phyloP scores from a whole-genome alignment of 2,797 vertebrate species.

The Cuculus canorus region DNA sequence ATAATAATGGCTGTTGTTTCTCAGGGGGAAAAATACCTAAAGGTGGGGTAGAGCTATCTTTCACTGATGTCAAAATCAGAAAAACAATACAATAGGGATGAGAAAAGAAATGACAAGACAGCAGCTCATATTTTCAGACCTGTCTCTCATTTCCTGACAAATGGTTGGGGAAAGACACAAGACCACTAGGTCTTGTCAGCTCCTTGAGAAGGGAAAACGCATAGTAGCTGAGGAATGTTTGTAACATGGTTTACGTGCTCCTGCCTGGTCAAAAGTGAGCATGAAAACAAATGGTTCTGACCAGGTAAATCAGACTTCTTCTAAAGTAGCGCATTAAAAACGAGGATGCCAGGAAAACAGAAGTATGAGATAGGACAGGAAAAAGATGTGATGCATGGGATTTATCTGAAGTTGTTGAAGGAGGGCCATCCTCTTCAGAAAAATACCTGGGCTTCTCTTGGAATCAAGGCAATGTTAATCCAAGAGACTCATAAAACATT shows the following conservation, averaged over 20 bases:
- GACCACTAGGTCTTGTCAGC: background rate
- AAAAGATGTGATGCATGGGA: background rate
- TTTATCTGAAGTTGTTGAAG: background rate
- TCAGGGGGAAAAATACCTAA: background rate
- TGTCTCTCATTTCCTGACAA: background rate
- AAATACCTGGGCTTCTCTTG: background rate
- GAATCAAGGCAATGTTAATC: background rate
- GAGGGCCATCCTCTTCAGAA: background rate
- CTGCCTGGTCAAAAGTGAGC: background rate
- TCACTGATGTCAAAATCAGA: background rate
- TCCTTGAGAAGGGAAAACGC: background rate
- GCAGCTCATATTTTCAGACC: background rate
- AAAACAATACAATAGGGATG: background rate
- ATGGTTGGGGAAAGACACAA: background rate
- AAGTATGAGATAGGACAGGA: background rate
- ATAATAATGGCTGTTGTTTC: background rate
- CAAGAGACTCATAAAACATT: background rate
- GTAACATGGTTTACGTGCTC: background rate
- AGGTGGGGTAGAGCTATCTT: background rate
- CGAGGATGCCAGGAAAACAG: background rate
- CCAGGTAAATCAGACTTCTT: background rate
- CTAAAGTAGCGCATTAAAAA: background rate
- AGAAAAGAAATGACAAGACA: background rate
- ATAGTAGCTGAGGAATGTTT: too few relatives aligned
- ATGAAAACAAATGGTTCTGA: background rate